Evolutionary conservation across 1,140 invertebrate species (phyloP).

Genomic region (Oryctes rhinoceros): DNA sequence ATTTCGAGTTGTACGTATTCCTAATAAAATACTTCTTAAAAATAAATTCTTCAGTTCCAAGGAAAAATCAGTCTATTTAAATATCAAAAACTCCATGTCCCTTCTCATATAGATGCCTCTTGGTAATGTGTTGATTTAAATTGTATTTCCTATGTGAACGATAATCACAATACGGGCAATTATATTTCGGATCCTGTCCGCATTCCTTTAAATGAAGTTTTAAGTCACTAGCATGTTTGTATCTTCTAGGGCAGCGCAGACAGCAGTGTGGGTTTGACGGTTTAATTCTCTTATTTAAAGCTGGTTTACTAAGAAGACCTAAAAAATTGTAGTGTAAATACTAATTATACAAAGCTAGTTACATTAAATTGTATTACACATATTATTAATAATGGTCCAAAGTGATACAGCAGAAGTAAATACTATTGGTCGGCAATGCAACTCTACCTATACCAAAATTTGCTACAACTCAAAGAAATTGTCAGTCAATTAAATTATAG

Average conservation of each 20-base stretch:
- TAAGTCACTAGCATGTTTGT: conserved; percentile 48
- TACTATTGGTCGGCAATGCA: neutral
- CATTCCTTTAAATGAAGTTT: conserved; percentile 59
- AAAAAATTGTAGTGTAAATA: conserved; percentile 5
- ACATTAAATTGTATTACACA: conserved; percentile 1
- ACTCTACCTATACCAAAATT: conserved; percentile 14
- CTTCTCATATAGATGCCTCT: conserved; percentile 51
- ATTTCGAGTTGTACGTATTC: neutral
- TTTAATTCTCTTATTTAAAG: conserved; percentile 12
- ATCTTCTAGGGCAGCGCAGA: conserved; percentile 33
- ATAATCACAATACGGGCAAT: conserved; percentile 61
- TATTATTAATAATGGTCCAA: conserved; percentile 18
- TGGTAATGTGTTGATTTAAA: conserved; percentile 60
- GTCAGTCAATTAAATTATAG: neutral
- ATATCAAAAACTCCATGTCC: conserved; percentile 33
- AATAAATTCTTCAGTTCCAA: neutral
- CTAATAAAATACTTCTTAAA: neutral
- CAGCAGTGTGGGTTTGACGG: conserved; percentile 31
- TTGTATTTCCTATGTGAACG: conserved; percentile 63
- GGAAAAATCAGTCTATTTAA: neutral
- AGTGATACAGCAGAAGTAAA: neutral
- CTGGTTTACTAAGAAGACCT: conserved; percentile 4
- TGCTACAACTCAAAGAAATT: conserved; percentile 5
- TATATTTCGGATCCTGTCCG: conserved; percentile 59
- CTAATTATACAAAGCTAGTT: neutral